These are phyloP conservation scores for Prunella fulvescens DNA, from an alignment of 2,113 vertebrate genomes.

Conservation along the genomic window DNA sequence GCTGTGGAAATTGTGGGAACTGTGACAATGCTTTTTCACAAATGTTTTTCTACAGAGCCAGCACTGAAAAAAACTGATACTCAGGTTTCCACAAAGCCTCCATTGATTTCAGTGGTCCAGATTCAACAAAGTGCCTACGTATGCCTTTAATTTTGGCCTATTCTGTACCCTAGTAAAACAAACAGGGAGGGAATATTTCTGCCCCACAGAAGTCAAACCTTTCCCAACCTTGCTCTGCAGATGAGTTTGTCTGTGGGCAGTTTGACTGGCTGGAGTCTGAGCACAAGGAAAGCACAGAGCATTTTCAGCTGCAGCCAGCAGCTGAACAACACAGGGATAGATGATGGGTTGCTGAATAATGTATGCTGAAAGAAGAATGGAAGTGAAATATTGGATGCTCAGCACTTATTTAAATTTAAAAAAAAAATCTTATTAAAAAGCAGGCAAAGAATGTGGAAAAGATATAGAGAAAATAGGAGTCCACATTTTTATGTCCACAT, in stretches of 20 bases:
- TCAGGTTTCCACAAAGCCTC: not conserved
- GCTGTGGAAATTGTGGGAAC: not conserved
- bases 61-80: not conserved
- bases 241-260: not conserved
- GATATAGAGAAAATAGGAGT: not conserved
- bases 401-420: not conserved
- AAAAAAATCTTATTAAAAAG: not conserved
- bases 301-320: not conserved
- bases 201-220: not conserved
- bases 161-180: not conserved
- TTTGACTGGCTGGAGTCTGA: not conserved
- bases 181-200: not conserved
- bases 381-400: not conserved
- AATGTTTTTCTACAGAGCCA: not conserved
- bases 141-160: not conserved
- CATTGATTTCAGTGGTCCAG: not conserved
- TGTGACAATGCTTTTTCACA: not conserved
- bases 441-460: not conserved
- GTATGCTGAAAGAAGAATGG: not conserved
- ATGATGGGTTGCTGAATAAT: not conserved
- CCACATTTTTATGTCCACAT: not conserved
- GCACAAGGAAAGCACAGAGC: not conserved
- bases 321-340: not conserved
- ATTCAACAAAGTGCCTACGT: rapidly evolving
- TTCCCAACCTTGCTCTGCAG: not conserved